Conservation (phyloP, 2,888 invertebrate species). For the Atrina japonica region DNA sequence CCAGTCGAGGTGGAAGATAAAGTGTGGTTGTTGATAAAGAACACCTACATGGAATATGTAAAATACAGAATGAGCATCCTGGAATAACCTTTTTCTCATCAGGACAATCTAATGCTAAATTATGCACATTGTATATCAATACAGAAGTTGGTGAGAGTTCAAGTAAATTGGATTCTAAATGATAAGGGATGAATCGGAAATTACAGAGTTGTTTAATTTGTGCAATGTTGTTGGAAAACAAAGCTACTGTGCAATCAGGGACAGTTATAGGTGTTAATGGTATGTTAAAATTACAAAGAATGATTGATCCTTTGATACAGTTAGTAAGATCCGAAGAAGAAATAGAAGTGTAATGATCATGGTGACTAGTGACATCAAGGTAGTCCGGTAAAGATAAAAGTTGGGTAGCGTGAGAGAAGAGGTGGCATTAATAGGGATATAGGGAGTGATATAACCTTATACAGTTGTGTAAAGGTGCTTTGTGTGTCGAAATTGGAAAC, state of each 20-base stretch:
- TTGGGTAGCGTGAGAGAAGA: conserved; percentile 49
- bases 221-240: conserved; percentile 13
- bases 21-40: too few species aligned
- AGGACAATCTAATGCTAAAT: too few species aligned
- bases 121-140: conserved; percentile 18
- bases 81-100: conserved; percentile 1
- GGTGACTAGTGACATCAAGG: conserved; percentile 34
- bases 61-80: too few species aligned
- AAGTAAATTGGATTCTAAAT: conserved; percentile 1
- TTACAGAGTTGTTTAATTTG: conserved; percentile 17
- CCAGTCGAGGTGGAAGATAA: conserved; percentile 19
- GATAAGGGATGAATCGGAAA: conserved; percentile 20
- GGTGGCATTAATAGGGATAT: conserved; percentile 37
- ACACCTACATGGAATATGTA: too few species aligned
- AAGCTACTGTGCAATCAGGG: too few species aligned
- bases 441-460: too few species aligned
- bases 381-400: too few species aligned
- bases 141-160: conserved; percentile 22
- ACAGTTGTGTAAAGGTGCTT: too few species aligned
- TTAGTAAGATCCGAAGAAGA: conserved; percentile 28
- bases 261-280: too few species aligned
- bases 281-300: too few species aligned
- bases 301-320: too few species aligned
- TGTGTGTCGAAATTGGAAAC: not conserved
- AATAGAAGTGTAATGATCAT: too few species aligned